Conservation (phyloP, 2,888 invertebrate genomes). For the Anoncus sp. region DNA sequence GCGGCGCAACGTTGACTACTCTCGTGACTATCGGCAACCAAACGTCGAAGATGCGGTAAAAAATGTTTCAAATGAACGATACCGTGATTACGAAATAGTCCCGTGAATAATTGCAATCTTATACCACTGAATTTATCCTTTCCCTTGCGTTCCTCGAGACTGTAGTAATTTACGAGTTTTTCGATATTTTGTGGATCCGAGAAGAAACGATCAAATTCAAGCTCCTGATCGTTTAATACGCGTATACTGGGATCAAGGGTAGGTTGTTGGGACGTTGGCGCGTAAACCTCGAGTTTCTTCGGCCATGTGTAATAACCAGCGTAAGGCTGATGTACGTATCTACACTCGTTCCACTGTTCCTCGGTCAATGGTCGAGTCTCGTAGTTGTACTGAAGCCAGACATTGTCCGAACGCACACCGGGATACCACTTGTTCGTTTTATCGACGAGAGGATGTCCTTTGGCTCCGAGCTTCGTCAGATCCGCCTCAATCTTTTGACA, state of each 20-base stretch:
- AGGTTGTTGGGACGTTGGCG: conserved; percentile 88
- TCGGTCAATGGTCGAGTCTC: conserved; percentile 86
- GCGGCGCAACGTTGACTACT: conserved; percentile 93
- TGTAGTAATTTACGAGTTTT: conserved; percentile 89
- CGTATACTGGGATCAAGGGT: conserved; percentile 84
- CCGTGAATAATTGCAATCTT: conserved; percentile 90
- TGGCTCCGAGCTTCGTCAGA: conserved; percentile 53
- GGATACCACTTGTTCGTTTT: conserved; percentile 72
- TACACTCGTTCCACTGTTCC: conserved; percentile 90
- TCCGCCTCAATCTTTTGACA: conserved; percentile 70
- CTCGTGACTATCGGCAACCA: conserved; percentile 89
- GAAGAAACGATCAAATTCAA: conserved; percentile 88
- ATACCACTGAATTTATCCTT: conserved; percentile 91
- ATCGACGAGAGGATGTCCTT: conserved; percentile 37
- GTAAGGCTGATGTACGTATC: conserved; percentile 88
- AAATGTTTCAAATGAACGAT: conserved; percentile 87
- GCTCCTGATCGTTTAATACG: conserved; percentile 87
- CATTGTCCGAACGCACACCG: conserved; percentile 89
- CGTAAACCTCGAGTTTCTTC: conserved; percentile 86
- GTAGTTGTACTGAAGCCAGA: conserved; percentile 90
- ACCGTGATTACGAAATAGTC: conserved; percentile 92
- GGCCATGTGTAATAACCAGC: conserved; percentile 85
- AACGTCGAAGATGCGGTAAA: conserved; percentile 86
- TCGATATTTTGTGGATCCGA: conserved; percentile 87
- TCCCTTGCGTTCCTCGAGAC: conserved; percentile 94